Base-by-base conservation (phyloP, 2,113 vertebrate genomes). In the Fulica atra region DNA sequence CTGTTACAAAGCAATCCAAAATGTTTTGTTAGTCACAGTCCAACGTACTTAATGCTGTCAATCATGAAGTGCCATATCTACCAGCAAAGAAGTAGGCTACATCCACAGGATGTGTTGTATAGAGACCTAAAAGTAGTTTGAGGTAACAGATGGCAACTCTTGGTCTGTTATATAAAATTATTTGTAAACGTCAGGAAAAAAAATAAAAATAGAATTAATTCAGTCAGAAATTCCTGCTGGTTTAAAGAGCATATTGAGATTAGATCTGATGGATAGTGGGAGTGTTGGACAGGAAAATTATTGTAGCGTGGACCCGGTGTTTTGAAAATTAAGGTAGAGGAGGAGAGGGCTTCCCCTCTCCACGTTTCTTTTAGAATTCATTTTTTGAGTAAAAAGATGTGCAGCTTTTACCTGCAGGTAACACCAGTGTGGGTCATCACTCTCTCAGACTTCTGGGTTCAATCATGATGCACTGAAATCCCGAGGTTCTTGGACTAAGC, bases 131-230 rank as follows among this genome's bases (percentile, higher is more conserved):
- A 97, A 96, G 96, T 95, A 95, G 94, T 95, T 81, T 89, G 80
- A 95, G 91, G 81, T 95, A 97, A 93, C 96, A 97, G 95, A 97
- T 97, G 95, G 96, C 59, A 69, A 53, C 70, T 84, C 82, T 91
- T 0, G 0, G 76, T 88, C 82, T 94, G 96, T 92, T 97, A 95
- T 9, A 95, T 97, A 97, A 97, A 97, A 96, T 96, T 95, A 97
- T 96, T 97, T 97, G 95, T 95, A 95, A 96, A 96, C 57, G 94
- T 96, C 93, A 95, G 95, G 91, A 68, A 92, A 94, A 93, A 90
- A 87, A 87, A 93, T 78, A 94, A 96, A 96, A 96, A 96, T 94
- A 97, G 91, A 92, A 91, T 91, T 95, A 95, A 94, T 93, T 95
- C 88, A 92, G 80, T 93, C 60, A 88, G 63, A 94, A 91, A 91